Conservation (phyloP, 2,113 vertebrate species). For the Lepus europaeus region DNA sequence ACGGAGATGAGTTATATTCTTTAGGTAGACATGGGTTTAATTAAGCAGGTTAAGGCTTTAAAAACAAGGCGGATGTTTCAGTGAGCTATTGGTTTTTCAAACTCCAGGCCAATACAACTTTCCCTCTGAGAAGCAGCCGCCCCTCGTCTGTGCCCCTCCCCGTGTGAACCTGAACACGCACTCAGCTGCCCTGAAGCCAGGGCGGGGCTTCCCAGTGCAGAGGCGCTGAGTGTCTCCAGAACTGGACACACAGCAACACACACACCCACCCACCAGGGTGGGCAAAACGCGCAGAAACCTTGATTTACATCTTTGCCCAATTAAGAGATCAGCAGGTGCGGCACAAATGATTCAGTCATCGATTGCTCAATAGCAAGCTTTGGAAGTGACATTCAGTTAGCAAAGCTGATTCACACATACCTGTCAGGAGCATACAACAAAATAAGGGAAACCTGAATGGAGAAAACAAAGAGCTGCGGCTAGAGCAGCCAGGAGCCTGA, state of each 20-base stretch:
- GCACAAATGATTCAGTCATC: conserved; percentile 52
- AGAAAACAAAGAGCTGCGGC: conserved; percentile 61
- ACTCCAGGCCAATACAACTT: background rate
- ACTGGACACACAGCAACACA: background rate
- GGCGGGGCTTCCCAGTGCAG: background rate
- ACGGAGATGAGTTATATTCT: background rate
- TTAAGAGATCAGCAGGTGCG: conserved; percentile 59
- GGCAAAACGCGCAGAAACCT: conserved; percentile 35
- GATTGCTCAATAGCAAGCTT: conserved; percentile 64
- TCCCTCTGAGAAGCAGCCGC: background rate
- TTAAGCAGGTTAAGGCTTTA: background rate
- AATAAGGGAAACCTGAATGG: conserved; percentile 75
- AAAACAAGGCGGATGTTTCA: background rate
- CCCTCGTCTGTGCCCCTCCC: rapidly evolving
- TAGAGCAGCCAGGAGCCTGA: background rate
- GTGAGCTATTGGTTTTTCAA: background rate
- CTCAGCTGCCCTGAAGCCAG: background rate
- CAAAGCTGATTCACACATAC: conserved; percentile 51
- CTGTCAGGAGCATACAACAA: conserved; percentile 73
- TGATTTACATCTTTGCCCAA: conserved; percentile 58
- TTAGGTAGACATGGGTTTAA: background rate
- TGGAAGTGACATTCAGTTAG: conserved; percentile 55
- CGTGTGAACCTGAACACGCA: too few relatives aligned
- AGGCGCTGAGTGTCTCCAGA: background rate
- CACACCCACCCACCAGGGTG: background rate